Base-by-base conservation (phyloP, 2,113 vertebrate genomes). In the Lepus europaeus region DNA sequence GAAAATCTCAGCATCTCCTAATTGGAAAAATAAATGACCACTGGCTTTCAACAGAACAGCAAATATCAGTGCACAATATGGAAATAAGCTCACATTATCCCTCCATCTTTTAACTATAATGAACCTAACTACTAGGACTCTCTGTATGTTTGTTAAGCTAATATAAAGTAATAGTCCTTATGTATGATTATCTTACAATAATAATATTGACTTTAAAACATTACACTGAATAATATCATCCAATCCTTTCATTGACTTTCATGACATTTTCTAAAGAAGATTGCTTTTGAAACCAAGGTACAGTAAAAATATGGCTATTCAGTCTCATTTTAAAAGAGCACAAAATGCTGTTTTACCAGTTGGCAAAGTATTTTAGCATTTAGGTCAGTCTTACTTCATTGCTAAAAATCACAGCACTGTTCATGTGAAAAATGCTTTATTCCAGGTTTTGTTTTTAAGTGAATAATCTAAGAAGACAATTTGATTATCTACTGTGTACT, bases 381-480 rank as follows among this genome's bases (percentile, higher is more conserved):
- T 87, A 70, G 25, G 27, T 31, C 61, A 33, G 10, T 31, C 89
- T 96, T 70, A 72, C 93, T 81, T 92, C n/a, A 96, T 70, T 83
- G 59, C 76, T 36, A 92, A 96, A 96, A 93, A 61, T 36, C 22
- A 79, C 51, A 59, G 13, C 3, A 66, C 25, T 83, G 56, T 89
- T 91, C 31, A 93, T 94, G n/a, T 51, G 0, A 6, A 33, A 4
- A 23, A 12, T 87, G 33, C 90, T 83, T 84, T 13, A 33, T 89
- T 7, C 17, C 69, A 33, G 13, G 92, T 91, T 95, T 81, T 97
- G n/a, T 93, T 90, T 64, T 66, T 53, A 89, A 92, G n/a, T 77
- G 66, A 76, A 92, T 78, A 87, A 87, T 69, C n/a, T 72, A 91
- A 86, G 74, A 91, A 86, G 29, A 87, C 12, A 86, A 91, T 2